Evolutionary conservation across 2,113 vertebrate species (phyloP).

Genomic region (Notarius quadriscutis): DNA sequence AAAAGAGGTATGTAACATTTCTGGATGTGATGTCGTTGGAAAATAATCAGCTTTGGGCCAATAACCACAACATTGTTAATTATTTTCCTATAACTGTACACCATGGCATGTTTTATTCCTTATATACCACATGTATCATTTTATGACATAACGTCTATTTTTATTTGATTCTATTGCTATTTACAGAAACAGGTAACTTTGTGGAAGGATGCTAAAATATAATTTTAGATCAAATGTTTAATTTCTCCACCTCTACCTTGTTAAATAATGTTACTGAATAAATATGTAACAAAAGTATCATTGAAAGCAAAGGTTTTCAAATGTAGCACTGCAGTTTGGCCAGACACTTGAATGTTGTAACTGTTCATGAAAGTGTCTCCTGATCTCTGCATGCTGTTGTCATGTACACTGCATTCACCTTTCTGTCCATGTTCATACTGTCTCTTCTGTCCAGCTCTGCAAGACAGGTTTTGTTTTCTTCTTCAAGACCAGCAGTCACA

Average conservation of each 20-base stretch:
- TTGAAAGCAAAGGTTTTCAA: background rate
- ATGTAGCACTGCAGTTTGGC: background rate
- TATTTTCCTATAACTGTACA: background rate
- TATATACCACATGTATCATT: background rate
- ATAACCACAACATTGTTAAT: background rate
- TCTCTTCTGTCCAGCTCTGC: slow-evolving; percentile 27
- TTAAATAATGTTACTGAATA: background rate
- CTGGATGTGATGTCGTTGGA: background rate
- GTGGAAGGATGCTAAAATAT: background rate
- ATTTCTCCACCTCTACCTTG: background rate
- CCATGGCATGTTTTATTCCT: background rate
- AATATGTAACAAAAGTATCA: background rate
- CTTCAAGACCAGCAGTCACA: background rate
- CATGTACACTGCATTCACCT: slow-evolving; percentile 27
- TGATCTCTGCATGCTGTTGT: slow-evolving; percentile 30
- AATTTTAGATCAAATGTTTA: background rate
- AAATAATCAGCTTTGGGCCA: background rate
- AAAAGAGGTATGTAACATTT: background rate
- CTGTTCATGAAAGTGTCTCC: background rate
- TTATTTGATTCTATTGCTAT: background rate
- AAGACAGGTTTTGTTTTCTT: slow-evolving; percentile 2
- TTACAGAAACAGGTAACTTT: background rate
- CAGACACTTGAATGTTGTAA: background rate
- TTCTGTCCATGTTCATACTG: background rate
- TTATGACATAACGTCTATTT: background rate